These are phyloP conservation scores for Scolanthus callimorphus DNA, from an alignment of 92 coral and sea anemone genomes.

Conservation along the genomic window DNA sequence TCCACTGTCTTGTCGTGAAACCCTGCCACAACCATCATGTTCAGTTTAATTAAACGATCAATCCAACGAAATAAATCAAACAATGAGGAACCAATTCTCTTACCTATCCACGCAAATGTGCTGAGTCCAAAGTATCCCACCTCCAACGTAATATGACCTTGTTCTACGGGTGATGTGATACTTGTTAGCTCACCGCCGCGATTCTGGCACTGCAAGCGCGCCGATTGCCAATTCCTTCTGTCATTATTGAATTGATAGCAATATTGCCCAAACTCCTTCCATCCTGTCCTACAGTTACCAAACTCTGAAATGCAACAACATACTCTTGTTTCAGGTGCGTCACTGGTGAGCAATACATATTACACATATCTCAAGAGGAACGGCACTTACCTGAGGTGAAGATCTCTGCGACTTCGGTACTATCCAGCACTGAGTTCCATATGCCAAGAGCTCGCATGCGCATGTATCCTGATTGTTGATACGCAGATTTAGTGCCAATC, in stretches of 20 bases:
- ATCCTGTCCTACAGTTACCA: constrained; percentile 75
- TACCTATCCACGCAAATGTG: constrained; percentile 81
- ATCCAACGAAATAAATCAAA: no score
- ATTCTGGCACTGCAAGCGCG: constrained; percentile 61
- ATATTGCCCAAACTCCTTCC: constrained; percentile 89
- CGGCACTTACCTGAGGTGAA: constrained; percentile 85
- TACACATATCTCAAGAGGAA: no score
- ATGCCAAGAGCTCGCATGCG: constrained; percentile 71
- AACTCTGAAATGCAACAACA: no score
- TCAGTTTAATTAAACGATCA: no score
- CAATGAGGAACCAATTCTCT: constrained; percentile 6
- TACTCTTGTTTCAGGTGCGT: no score
- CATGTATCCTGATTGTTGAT: constrained; percentile 31
- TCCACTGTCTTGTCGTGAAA: constrained; percentile 71
- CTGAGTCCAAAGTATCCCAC: constrained; percentile 49
- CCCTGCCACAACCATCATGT: no score
- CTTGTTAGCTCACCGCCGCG: constrained; percentile 75
- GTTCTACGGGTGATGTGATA: constrained; percentile 89
- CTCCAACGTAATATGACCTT: constrained; percentile 72
- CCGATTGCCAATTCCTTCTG: constrained; percentile 40
- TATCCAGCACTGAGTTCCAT: constrained; percentile 63
- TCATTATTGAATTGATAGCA: constrained; percentile 82
- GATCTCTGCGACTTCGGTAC: constrained; percentile 57
- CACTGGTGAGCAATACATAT: no score
- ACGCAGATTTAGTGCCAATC: constrained; percentile 51